Base-by-base conservation (phyloP, 2,113 vertebrate species). In the Ctenodactylus gundi region DNA sequence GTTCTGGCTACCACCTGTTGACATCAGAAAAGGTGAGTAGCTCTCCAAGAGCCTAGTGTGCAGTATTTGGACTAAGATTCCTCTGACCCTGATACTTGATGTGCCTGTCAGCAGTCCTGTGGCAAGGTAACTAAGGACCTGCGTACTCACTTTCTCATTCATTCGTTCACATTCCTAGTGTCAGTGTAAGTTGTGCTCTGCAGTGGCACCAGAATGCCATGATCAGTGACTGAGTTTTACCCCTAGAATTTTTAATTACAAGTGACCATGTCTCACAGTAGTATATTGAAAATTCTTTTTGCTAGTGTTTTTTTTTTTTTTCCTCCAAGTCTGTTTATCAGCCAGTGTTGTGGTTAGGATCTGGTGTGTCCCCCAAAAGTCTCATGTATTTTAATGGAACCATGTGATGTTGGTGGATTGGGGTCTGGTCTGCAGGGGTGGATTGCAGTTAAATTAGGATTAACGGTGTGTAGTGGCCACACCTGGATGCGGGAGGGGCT, bases 271-370 rank as follows among this genome's bases (percentile, higher is more conserved):
- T 25, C 53, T 60, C 67, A 60, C 20, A 78, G 76, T 65, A 44
- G 31, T 67, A 80, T 53, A 65, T 13, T 51, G 41, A 72, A 13
- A 88, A 85, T 68, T 44, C 73, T 75, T 80, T 73, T 73, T 41
- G 49, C 70, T 73, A 29, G 78, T 60, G 12, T 55, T 72, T 95
- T 85, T 77, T 44, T 60, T 17, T 55, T 72, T 95, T 85, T 77
- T 44, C 3, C 55, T 41, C 39, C 4, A 72, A 89, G 85, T 46
- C 62, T 51, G 27, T 44, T 11, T 21, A 80, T 85, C 64, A 92
- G 9, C 14, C 57, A 85, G 25, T 96, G 68, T 78, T 94, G 72
- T n/a, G n/a, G n/a, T n/a, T n/a, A n/a, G n/a, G n/a, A n/a, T n/a
- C n/a, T n/a, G n/a, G n/a, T n/a, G n/a, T n/a, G n/a, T n/a, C n/a